Percentiles rank a stretch among this genome's conserved stretches.
These are phyloP conservation scores for Clarias laeviceps DNA, from an alignment of 2,797 vertebrate species.

Conservation along the genomic window DNA sequence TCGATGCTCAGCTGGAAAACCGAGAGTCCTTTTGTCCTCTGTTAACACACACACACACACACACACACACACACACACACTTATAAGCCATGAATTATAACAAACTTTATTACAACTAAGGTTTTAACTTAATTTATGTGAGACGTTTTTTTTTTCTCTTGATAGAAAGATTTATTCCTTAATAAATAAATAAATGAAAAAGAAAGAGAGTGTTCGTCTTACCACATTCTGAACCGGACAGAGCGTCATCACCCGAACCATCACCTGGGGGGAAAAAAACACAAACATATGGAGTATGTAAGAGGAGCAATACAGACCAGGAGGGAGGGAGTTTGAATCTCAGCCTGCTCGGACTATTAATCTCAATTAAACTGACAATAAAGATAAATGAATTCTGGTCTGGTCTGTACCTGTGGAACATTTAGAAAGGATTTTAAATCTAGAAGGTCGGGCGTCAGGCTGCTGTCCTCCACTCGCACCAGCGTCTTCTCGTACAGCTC, in stretches of 20 bases:
- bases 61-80: constrained; percentile 15
- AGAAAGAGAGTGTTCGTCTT: constrained; percentile 55
- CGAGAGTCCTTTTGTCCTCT: constrained; percentile 90
- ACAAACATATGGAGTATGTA: not conserved
- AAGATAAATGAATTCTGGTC: constrained; percentile 26
- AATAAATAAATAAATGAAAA: not conserved
- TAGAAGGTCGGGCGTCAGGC: constrained; percentile 83
- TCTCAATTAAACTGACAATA: not conserved
- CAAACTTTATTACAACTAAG: not conserved
- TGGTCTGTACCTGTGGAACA: constrained; percentile 81
- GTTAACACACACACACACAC: constrained; percentile 44
- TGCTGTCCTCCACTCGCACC: constrained; percentile 80
- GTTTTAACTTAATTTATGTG: no score
- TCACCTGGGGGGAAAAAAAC: constrained; percentile 73
- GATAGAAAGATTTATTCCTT: not conserved
- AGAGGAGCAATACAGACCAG: not conserved
- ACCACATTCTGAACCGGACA: constrained; percentile 87
- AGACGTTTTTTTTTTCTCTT: not conserved
- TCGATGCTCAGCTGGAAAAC: constrained; percentile 90
- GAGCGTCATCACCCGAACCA: constrained; percentile 91
- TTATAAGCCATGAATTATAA: not conserved
- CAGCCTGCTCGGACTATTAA: not conserved
- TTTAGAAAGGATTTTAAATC: constrained; percentile 86
- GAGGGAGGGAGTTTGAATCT: no score
- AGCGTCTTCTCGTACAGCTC: constrained; percentile 91